Percentiles rank a stretch among this genome's conserved stretches.
Conservation (phyloP, 2,113 vertebrate species). For the Alethe diademata region DNA sequence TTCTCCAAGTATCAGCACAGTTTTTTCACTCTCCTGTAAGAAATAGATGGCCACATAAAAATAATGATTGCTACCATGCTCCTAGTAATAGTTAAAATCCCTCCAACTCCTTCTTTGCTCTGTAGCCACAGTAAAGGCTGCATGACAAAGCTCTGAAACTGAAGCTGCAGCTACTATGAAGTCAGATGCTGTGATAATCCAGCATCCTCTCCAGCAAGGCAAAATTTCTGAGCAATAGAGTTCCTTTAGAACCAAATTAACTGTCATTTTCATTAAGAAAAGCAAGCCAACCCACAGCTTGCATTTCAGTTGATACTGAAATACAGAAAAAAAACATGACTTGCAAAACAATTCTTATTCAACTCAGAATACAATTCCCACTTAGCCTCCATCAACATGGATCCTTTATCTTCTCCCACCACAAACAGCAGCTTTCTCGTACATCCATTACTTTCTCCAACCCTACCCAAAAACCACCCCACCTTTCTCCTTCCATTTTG, state of each 20-base stretch:
- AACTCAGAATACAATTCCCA: not conserved
- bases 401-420: not conserved
- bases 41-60: not conserved
- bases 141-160: not conserved
- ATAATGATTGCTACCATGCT: not conserved
- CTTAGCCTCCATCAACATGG: not conserved
- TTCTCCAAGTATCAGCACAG: not conserved
- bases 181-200: not conserved
- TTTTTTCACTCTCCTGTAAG: not conserved
- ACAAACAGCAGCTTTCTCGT: not conserved
- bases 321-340: not conserved
- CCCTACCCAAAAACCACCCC: not conserved
- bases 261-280: not conserved
- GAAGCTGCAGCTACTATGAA: not conserved
- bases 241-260: not conserved
- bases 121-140: not conserved
- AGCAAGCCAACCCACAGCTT: not conserved
- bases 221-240: not conserved
- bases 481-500: not conserved
- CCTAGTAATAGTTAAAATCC: not conserved
- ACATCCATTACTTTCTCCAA: not conserved
- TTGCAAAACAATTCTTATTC: not conserved
- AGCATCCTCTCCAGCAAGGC: not conserved
- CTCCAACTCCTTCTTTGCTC: not conserved
- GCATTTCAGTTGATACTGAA: not conserved